Evolutionary conservation across 2,888 invertebrate genomes (phyloP).

Genomic region (Drosophila kuntzei): DNA sequence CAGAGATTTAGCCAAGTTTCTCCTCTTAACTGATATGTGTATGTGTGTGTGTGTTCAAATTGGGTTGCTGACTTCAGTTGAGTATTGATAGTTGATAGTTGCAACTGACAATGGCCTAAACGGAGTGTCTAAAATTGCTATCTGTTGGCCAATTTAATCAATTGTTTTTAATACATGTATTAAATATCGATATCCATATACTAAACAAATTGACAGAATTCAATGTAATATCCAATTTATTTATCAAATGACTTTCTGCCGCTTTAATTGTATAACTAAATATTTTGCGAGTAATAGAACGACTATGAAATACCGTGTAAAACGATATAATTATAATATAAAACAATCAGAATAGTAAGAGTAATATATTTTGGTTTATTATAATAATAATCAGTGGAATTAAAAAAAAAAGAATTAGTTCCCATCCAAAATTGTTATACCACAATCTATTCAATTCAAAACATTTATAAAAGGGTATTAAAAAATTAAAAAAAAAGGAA

Average conservation of each 20-base stretch:
- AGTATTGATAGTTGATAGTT: not conserved
- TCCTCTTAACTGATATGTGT: not conserved
- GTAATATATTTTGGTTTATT: too few relatives aligned
- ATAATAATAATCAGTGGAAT: not conserved
- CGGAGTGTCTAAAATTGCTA: not conserved
- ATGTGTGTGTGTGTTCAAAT: not conserved
- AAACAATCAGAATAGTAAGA: not conserved
- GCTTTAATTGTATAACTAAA: slow-evolving; percentile 6
- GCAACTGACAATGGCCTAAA: slow-evolving; percentile 7
- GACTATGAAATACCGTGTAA: not conserved
- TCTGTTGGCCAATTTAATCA: not conserved
- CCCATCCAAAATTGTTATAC: too few relatives aligned
- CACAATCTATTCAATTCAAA: not conserved
- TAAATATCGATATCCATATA: slow-evolving; percentile 14
- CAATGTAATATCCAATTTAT: slow-evolving; percentile 53
- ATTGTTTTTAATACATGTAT: not conserved
- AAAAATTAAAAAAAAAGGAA: slow-evolving; percentile 2
- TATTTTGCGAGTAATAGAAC: not conserved
- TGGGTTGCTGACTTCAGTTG: slow-evolving; percentile 1
- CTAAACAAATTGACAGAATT: slow-evolving; percentile 43
- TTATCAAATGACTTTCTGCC: slow-evolving; percentile 44
- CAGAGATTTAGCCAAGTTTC: slow-evolving; percentile 28
- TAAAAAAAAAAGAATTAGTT: too few relatives aligned
- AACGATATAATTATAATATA: not conserved
- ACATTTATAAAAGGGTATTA: slow-evolving; percentile 5